These are phyloP conservation scores for Troilus luridus DNA, from an alignment of 2,888 invertebrate species.

Conservation along the genomic window DNA sequence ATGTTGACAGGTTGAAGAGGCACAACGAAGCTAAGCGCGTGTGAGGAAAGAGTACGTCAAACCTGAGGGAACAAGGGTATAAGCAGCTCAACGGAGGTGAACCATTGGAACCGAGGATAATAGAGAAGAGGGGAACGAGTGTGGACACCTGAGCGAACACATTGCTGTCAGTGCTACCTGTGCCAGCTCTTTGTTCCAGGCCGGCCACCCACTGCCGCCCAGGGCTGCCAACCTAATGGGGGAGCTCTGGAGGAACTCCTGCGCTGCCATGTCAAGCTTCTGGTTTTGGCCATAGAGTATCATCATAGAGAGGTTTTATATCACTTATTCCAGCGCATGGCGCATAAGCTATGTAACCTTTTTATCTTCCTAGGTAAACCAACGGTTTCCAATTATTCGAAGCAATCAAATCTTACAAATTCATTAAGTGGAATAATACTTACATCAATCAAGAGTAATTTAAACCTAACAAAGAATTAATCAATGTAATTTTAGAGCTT, in stretches of 20 bases:
- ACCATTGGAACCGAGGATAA: conserved; percentile 28
- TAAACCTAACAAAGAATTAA: no score
- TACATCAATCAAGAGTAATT: no score
- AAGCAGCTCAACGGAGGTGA: conserved; percentile 23
- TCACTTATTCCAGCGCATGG: not conserved
- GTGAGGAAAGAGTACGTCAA: conserved; percentile 29
- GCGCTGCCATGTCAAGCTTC: not conserved
- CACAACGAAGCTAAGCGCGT: conserved; percentile 16
- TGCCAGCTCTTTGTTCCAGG: conserved; percentile 8
- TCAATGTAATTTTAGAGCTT: no score
- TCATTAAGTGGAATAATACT: no score
- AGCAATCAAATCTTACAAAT: no score
- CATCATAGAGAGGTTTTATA: not conserved
- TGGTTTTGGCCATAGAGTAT: not conserved
- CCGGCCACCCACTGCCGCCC: conserved; percentile 18
- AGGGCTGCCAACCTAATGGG: conserved; percentile 23
- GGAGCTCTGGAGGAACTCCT: not conserved
- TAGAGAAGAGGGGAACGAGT: not conserved
- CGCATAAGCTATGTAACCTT: no score
- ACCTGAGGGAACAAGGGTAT: not conserved
- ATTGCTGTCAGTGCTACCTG: not conserved
- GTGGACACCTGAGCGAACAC: conserved; percentile 19
- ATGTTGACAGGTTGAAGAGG: conserved; percentile 38
- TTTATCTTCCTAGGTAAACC: no score
- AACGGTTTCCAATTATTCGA: no score